phyloP scores from a whole-genome alignment of 2,888 invertebrate genomes.

The Volucella zonaria region DNA sequence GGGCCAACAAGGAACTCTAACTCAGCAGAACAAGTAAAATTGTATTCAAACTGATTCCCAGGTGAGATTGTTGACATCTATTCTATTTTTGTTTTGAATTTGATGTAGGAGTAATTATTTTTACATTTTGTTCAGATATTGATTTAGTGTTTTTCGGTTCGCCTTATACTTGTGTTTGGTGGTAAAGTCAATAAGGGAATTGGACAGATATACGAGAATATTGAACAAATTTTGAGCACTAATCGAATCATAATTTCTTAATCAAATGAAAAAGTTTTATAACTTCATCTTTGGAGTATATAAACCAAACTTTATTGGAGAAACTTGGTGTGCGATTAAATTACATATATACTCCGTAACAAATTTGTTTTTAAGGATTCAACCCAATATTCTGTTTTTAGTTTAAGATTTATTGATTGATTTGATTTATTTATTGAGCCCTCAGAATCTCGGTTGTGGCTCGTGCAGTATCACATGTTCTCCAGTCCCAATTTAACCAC shows the following conservation, averaged over 20 bases:
- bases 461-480: too few species aligned
- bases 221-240: slow-evolving; percentile 39
- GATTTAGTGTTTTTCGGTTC: neutral
- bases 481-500: too few species aligned
- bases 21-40: neutral
- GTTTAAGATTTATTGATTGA: too few species aligned
- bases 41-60: slow-evolving; percentile 21
- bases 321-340: slow-evolving; percentile 22
- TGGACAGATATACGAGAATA: neutral
- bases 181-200: slow-evolving; percentile 10
- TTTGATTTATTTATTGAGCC: too few species aligned
- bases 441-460: too few species aligned
- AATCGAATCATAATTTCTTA: slow-evolving; percentile 56
- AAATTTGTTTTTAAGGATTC: slow-evolving; percentile 28
- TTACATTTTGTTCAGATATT: slow-evolving; percentile 29
- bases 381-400: neutral
- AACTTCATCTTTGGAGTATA: too few species aligned
- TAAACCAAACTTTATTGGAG: slow-evolving; percentile 17
- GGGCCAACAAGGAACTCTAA: neutral
- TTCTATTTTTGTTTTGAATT: slow-evolving; percentile 8
- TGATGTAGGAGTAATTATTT: slow-evolving; percentile 22
- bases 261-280: slow-evolving; percentile 37
- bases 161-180: neutral
- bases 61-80: slow-evolving; percentile 4
- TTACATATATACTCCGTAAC: slow-evolving; percentile 27